A percentile compares a stretch with the other conserved stretches of the same genome.
These are phyloP conservation scores for Aspiorhynchus laticeps DNA, from an alignment of 2,113 vertebrate genomes.

Conservation along the genomic window DNA sequence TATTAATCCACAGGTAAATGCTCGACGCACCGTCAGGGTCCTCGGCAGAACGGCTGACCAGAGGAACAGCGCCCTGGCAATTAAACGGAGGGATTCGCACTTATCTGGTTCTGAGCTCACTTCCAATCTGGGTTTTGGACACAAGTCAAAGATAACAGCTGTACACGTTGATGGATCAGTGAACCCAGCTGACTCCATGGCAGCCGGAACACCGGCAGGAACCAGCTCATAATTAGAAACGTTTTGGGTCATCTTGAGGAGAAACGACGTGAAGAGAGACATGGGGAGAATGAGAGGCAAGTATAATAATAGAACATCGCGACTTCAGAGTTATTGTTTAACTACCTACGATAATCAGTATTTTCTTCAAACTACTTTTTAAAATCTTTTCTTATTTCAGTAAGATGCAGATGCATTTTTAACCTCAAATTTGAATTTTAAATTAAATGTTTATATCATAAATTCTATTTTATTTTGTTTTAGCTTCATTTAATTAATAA, in stretches of 20 bases:
- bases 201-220: constrained; percentile 81
- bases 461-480: too few relatives aligned
- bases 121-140: constrained; percentile 87
- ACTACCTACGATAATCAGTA: too few relatives aligned
- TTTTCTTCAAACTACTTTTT: too few relatives aligned
- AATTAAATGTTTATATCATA: too few relatives aligned
- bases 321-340: background rate
- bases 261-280: constrained; percentile 3
- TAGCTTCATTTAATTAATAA: too few relatives aligned
- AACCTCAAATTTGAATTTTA: too few relatives aligned
- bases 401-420: too few relatives aligned
- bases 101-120: constrained; percentile 76
- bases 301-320: background rate
- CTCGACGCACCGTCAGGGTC: constrained; percentile 68
- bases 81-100: constrained; percentile 79
- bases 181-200: constrained; percentile 85
- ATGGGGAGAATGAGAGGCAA: background rate
- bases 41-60: constrained; percentile 74
- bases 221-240: constrained; percentile 90
- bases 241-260: constrained; percentile 86
- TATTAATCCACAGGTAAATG: constrained; percentile 59
- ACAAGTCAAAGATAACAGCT: constrained; percentile 94
- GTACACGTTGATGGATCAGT: constrained; percentile 87
- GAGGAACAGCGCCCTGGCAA: constrained; percentile 67
- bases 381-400: too few relatives aligned